Percentiles rank a stretch among this genome's conserved stretches.
Conservation (phyloP, 1,140 invertebrate species). For the Bombus fervidus region DNA sequence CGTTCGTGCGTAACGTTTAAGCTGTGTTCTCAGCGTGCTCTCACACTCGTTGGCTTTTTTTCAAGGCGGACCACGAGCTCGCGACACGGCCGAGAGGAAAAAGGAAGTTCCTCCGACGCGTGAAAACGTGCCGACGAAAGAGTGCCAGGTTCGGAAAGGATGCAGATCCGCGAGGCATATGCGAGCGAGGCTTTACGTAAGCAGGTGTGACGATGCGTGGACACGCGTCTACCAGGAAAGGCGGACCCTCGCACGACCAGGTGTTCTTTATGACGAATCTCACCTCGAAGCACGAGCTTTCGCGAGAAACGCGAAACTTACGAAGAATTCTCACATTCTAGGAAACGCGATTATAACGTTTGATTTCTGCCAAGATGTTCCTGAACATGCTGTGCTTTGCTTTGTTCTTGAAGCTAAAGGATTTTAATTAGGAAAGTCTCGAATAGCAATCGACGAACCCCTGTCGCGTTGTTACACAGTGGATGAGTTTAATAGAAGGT, state of each 20-base stretch:
- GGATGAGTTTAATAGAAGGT: no score
- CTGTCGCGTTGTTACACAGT: not conserved
- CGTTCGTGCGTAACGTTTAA: constrained; percentile 64
- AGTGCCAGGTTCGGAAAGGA: constrained; percentile 56
- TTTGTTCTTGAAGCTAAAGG: not conserved
- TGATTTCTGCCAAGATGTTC: not conserved
- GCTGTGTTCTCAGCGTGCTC: constrained; percentile 69
- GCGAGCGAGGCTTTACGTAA: constrained; percentile 76
- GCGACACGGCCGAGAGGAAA: constrained; percentile 6
- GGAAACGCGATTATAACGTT: not conserved
- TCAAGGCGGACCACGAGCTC: constrained; percentile 7
- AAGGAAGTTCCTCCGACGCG: constrained; percentile 38
- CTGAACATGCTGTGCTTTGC: not conserved
- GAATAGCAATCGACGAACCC: not conserved
- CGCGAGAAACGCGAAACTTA: constrained; percentile 40
- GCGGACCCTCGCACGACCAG: constrained; percentile 68
- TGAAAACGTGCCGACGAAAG: constrained; percentile 50
- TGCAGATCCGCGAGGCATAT: constrained; percentile 60
- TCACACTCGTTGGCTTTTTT: constrained; percentile 66
- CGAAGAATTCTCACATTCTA: not conserved
- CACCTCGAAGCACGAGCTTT: constrained; percentile 49
- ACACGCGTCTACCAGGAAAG: constrained; percentile 81
- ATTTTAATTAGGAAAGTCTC: not conserved
- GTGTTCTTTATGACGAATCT: constrained; percentile 77
- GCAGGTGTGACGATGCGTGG: constrained; percentile 82